phyloP scores from a whole-genome alignment of 2,113 vertebrate species.

The Sceloporus undulatus region DNA sequence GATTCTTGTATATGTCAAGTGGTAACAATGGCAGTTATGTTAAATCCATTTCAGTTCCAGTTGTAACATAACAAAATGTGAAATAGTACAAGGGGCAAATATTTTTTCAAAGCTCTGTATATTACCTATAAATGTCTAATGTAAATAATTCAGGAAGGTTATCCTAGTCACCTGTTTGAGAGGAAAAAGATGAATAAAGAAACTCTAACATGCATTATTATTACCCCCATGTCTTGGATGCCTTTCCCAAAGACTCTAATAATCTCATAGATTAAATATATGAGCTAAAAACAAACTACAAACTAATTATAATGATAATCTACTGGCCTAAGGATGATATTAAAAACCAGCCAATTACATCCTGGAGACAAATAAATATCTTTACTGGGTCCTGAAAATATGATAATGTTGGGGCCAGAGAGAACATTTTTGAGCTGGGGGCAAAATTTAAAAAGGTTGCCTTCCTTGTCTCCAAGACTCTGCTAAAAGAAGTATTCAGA shows the following conservation, averaged over 20 bases:
- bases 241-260: too few relatives aligned
- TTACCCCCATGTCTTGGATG: too few relatives aligned
- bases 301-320: neutral
- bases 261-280: too few relatives aligned
- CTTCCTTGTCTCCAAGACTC: neutral
- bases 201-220: constrained; percentile 36
- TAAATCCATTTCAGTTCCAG: too few relatives aligned
- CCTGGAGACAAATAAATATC: too few relatives aligned
- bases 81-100: too few relatives aligned
- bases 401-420: neutral
- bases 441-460: neutral
- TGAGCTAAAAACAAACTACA: too few relatives aligned
- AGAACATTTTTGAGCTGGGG: neutral
- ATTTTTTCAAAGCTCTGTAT: too few relatives aligned
- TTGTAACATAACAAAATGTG: too few relatives aligned
- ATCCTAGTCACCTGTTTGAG: constrained; percentile 1
- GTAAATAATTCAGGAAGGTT: neutral
- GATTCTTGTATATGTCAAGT: too few relatives aligned
- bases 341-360: neutral
- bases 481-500: neutral
- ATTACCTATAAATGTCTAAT: too few relatives aligned
- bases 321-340: neutral
- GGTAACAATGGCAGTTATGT: too few relatives aligned
- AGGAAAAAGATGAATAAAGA: neutral
- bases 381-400: neutral